Evolutionary conservation across 2,888 invertebrate genomes (phyloP), one percentile per base, ranked within the genome.

Genomic region (Mactromeris polynyma): DNA sequence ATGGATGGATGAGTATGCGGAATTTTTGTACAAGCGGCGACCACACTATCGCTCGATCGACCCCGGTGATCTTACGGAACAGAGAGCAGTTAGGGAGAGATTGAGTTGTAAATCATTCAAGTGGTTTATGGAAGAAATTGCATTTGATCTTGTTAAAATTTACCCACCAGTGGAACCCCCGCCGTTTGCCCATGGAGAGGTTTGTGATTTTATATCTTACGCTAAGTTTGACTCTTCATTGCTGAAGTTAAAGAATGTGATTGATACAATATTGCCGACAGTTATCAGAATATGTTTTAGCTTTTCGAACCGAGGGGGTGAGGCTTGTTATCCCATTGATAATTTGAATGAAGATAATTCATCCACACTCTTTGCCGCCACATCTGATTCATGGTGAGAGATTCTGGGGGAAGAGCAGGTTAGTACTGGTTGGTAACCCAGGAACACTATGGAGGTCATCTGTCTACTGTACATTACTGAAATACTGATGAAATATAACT

Each of bases 1-100:
- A 2, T 99, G 99, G 99, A 99, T 99, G 99, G 99, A 99, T 96
- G 99, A 99, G 95, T 99, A 99, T 96, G 98, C 98, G 1, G 97
- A 99, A 93, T 98, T 98, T 96, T 96, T 99, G 84, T 99, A 99
- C 97, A 97, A 97, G 90, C 97, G 98, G 0, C 97, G 98, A 46
- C 98, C 99, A 0, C 98, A 98, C 95, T 95, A 95, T 89, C 97
- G 97, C 21, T 96, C 96, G 0, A 97, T 99, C n/a, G 98, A 98
- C 96, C 97, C 98, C 0, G 99, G 99, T 0, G 98, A 99, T 97
- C 96, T 99, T 82, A 97, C 97, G 0, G 97, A 97, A 89, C 99
- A 99, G 97, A 97, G 97, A 89, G 98, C 97, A 0, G 97, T 99
- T n/a, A 97, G 99, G 17, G 96, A 98, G 78, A 97, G 97, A 31